Evolutionary conservation across 2,797 vertebrate genomes (phyloP).

Genomic region (Rhadinocentrus ornatus): DNA sequence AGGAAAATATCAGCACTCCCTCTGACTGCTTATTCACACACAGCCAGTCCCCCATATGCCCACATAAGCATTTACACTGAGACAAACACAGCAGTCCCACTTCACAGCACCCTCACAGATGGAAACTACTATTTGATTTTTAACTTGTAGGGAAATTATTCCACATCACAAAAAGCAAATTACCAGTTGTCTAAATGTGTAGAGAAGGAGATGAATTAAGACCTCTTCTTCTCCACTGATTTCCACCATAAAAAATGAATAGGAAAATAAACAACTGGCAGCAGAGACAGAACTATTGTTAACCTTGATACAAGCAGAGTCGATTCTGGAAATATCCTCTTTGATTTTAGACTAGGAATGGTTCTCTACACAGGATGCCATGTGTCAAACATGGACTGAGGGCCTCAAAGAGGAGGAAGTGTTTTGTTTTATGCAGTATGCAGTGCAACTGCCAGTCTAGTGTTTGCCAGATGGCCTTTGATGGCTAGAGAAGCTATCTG

Average conservation of each 20-base stretch:
- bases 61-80: constrained; percentile 21
- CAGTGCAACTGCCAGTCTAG: constrained; percentile 51
- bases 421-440: constrained; percentile 63
- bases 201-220: constrained; percentile 63
- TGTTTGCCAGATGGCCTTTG: constrained; percentile 57
- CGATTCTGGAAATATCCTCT: constrained; percentile 53
- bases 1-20: constrained; percentile 14
- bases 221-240: constrained; percentile 21
- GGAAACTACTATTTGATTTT: constrained; percentile 79
- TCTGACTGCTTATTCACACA: constrained; percentile 32
- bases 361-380: constrained; percentile 62
- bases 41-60: constrained; percentile 17
- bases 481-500: constrained; percentile 48
- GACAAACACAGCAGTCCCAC: constrained; percentile 38
- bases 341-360: constrained; percentile 51
- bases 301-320: constrained; percentile 50
- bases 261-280: constrained; percentile 63
- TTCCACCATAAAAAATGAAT: constrained; percentile 67
- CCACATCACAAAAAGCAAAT: constrained; percentile 78
- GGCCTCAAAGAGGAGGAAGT: constrained; percentile 65
- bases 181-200: constrained; percentile 81
- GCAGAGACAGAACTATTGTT: constrained; percentile 23
- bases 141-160: constrained; percentile 77
- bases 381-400: constrained; percentile 57
- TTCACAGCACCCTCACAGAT: constrained; percentile 50